Evolutionary conservation across 2,113 vertebrate species (phyloP).

Genomic region (Triplophysa rosa): DNA sequence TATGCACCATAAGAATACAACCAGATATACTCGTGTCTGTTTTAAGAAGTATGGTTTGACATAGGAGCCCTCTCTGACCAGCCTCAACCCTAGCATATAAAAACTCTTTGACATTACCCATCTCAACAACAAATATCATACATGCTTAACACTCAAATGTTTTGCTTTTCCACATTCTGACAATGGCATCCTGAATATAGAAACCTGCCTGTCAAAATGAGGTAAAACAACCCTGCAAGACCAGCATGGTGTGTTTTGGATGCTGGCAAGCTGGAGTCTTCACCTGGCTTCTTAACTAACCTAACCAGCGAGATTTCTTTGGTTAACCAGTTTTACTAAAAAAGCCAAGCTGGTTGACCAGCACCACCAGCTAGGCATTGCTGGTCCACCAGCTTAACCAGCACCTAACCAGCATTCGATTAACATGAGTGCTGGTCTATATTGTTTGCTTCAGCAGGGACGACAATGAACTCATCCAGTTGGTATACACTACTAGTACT

Average conservation of each 20-base stretch:
- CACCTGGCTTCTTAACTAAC: too few species aligned
- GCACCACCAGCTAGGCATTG: too few species aligned
- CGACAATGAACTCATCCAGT: conserved; percentile 37
- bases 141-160: background rate
- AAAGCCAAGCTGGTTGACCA: too few species aligned
- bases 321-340: too few species aligned
- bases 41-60: conserved; percentile 45
- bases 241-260: background rate
- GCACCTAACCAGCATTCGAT: too few species aligned
- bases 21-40: conserved; percentile 6
- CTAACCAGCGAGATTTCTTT: too few species aligned
- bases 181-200: conserved; percentile 18
- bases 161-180: background rate
- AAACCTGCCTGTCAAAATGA: conserved; percentile 20
- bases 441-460: too few species aligned
- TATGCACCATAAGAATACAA: conserved; percentile 36
- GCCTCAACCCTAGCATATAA: too few species aligned
- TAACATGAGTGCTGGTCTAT: too few species aligned
- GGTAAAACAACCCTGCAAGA: conserved; percentile 12
- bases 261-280: too few species aligned
- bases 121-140: background rate
- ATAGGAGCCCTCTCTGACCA: conserved; percentile 26
- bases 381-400: too few species aligned
- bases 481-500: conserved; percentile 40
- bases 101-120: background rate